Evolutionary conservation across 2,113 vertebrate genomes (phyloP).

Genomic region (Emydura subglobosa): DNA sequence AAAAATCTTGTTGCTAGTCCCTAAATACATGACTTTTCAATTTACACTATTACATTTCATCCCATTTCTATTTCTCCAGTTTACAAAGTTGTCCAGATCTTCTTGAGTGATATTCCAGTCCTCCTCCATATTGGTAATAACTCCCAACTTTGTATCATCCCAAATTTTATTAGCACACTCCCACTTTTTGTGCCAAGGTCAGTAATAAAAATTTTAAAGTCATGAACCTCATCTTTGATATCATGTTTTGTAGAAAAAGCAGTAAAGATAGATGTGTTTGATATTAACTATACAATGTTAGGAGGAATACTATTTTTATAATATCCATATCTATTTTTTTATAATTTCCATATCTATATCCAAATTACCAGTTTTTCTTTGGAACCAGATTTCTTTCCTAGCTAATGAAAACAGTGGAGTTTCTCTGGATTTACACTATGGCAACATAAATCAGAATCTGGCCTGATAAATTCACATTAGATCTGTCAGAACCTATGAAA

Average conservation of each 20-base stretch:
- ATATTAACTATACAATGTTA: constrained; percentile 11
- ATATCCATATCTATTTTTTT: neutral
- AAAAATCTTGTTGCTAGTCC: neutral
- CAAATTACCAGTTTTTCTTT: neutral
- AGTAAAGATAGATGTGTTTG: neutral
- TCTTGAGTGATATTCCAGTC: neutral
- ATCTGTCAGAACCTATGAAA: neutral
- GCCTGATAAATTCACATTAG: neutral
- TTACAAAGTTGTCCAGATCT: neutral
- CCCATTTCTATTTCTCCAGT: neutral
- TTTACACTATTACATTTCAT: neutral
- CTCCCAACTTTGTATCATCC: neutral
- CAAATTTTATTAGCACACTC: neutral
- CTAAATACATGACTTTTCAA: neutral
- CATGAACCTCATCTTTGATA: neutral
- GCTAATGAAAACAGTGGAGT: neutral
- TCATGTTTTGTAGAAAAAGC: neutral
- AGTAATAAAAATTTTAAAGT: neutral
- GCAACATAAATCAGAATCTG: neutral
- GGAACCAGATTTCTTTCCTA: neutral
- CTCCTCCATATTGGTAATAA: neutral
- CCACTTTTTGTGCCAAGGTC: neutral
- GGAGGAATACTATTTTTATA: constrained; percentile 16
- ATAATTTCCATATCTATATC: too few species aligned
- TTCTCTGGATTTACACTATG: neutral